phyloP scores from a whole-genome alignment of 2,888 invertebrate species.

The Proisotoma minuta region DNA sequence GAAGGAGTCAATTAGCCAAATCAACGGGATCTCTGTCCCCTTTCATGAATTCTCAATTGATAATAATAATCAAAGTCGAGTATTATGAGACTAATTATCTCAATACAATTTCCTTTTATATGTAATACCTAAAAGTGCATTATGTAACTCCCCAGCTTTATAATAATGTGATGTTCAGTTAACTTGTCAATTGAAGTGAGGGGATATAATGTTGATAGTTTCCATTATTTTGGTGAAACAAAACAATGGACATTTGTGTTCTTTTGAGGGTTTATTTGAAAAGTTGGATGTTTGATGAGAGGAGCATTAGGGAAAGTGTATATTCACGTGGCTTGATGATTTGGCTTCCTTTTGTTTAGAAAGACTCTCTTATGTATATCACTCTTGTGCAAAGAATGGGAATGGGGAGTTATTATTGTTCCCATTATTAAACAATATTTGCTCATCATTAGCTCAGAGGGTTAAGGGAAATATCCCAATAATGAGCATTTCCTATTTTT shows the following conservation, averaged over 20 bases:
- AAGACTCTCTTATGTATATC: neutral
- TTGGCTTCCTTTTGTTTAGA: no score
- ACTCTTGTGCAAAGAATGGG: neutral
- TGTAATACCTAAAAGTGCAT: neutral
- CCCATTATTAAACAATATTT: neutral
- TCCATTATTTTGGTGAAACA: no score
- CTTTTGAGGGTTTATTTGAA: no score
- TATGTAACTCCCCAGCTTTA: no score
- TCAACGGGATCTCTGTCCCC: neutral
- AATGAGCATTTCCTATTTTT: neutral
- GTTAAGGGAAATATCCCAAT: neutral
- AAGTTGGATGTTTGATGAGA: no score
- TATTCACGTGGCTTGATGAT: no score
- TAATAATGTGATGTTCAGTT: no score
- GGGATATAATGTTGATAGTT: no score
- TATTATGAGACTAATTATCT: neutral
- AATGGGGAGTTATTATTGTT: neutral
- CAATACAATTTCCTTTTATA: neutral
- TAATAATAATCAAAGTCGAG: neutral
- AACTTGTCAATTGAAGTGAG: no score
- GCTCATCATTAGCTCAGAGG: neutral
- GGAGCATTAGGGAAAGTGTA: no score
- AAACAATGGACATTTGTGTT: no score
- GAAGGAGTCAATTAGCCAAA: conserved; percentile 5
- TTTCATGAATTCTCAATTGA: neutral